Base-by-base conservation (phyloP, 1,140 invertebrate genomes). In the Pseudomyrmex cubaensis region DNA sequence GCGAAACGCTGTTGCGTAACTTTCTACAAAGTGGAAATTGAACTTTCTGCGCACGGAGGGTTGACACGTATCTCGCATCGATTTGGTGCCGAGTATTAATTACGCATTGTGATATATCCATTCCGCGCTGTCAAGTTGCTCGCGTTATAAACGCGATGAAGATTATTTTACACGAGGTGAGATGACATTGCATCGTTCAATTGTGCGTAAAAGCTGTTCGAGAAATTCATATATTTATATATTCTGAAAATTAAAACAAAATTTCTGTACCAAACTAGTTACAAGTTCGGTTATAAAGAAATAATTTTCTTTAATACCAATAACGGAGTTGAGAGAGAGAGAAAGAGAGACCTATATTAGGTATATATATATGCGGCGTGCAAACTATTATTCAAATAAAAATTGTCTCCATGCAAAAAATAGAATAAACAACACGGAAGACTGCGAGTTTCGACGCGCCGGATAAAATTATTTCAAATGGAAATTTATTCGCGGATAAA, bases 21-120 rank as follows among this genome's bases (percentile, higher is more conserved):
- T 80, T 72, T 56, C 66, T 70, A 70, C 67, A 80, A 80, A 80
- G 76, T 80, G 76, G 66, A 72, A 61, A 80, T 80, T 80, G 54
- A 80, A 80, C 76, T 80, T 80, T 80, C 76, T 80, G 46, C 61
- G 50, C 66, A 7, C 35, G 35, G 5, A 35, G 67, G 46, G 64
- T 80, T 80, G 66, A 80, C 76, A 66, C 76, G 75, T 57, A 56
- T 69, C 50, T 78, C 75, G 20, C 57, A 80, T 80, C 76, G 56
- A 80, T 80, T 72, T 59, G 56, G 44, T 17, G 48, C 69, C 54
- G 56, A 72, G 54, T 59, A 70, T 80, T 80, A 80, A 80, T 80
- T 80, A 80, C 66, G 20, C 66, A 80, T 72, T 80, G 76, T 70
- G 54, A 80, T 80, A 35, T 35, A 72, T 46, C 22, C 64, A 70